phyloP scores from a whole-genome alignment of 2,888 invertebrate genomes.

The Lithosia quadra region DNA sequence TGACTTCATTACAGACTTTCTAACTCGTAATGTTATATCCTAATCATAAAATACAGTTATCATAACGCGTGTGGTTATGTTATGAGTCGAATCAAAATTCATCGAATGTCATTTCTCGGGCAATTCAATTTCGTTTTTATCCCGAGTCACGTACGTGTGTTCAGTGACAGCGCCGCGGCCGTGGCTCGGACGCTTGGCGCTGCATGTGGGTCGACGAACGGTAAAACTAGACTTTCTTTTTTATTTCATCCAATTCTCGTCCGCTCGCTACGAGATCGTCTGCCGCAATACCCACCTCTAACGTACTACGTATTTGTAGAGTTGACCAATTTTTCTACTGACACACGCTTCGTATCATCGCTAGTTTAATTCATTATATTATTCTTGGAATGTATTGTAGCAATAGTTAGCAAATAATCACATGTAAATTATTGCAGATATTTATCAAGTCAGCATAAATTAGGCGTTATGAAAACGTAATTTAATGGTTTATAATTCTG shows the following conservation, averaged over 20 bases:
- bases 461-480: conserved; percentile 26
- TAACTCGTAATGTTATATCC: conserved; percentile 11
- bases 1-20: conserved; percentile 19
- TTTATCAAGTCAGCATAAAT: conserved; percentile 20
- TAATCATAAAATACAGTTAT: conserved; percentile 24
- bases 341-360: conserved; percentile 13
- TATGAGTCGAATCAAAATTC: conserved; percentile 48
- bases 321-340: conserved; percentile 25
- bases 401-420: conserved; percentile 19
- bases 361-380: conserved; percentile 15
- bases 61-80: conserved; percentile 19
- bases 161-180: conserved; percentile 42
- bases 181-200: conserved; percentile 31
- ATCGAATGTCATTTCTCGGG: conserved; percentile 41
- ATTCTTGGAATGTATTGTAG: conserved; percentile 6
- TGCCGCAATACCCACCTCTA: conserved; percentile 45
- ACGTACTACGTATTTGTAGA: conserved; percentile 31
- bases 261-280: conserved; percentile 40
- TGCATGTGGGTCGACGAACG: conserved; percentile 82
- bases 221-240: conserved; percentile 80
- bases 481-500: conserved; percentile 16
- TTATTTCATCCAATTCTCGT: conserved; percentile 67
- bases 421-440: conserved; percentile 19
- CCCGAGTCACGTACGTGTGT: conserved; percentile 64
- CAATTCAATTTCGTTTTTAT: conserved; percentile 71